A percentile compares a stretch with the other conserved stretches of the same genome.
Conservation (phyloP, 2,888 invertebrate species). For the Clunio marinus region DNA sequence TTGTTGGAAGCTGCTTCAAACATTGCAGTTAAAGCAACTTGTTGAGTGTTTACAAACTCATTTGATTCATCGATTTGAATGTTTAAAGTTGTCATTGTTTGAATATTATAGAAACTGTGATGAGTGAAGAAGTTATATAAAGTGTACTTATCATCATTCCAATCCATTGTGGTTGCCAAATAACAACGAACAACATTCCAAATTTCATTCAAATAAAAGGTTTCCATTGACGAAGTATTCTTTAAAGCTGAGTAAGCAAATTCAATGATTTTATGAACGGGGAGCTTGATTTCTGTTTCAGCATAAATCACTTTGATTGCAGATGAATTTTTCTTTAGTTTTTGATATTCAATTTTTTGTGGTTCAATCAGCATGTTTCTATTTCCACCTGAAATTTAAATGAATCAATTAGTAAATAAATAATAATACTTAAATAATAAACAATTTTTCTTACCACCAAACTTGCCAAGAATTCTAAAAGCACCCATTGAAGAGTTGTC, state of each 20-base stretch:
- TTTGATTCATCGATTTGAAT: too few relatives aligned
- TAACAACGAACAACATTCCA: constrained; percentile 93
- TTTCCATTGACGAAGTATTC: constrained; percentile 79
- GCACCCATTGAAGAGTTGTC: constrained; percentile 86
- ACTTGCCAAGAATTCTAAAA: constrained; percentile 94
- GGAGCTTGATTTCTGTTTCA: constrained; percentile 75
- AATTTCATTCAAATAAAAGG: constrained; percentile 84
- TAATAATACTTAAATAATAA: too few relatives aligned
- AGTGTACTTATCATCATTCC: constrained; percentile 74
- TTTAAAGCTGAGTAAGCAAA: constrained; percentile 83
- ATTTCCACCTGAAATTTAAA: too few relatives aligned
- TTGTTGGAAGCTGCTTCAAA: constrained; percentile 93
- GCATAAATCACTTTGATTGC: constrained; percentile 83
- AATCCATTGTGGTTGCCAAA: constrained; percentile 75
- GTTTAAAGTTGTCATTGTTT: too few relatives aligned
- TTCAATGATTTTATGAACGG: constrained; percentile 84
- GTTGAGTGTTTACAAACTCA: constrained; percentile 65
- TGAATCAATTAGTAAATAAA: too few relatives aligned
- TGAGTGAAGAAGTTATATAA: constrained; percentile 79
- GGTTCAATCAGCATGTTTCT: constrained; percentile 98
- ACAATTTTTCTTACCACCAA: too few relatives aligned
- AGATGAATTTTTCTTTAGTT: constrained; percentile 74
- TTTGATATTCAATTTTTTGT: constrained; percentile 80
- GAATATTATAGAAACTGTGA: constrained; percentile 71
- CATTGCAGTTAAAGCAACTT: constrained; percentile 87